A percentile compares a stretch with the other conserved stretches of the same genome.
These are phyloP conservation scores for Tetranychus piercei DNA, from an alignment of 2,888 invertebrate genomes.

Conservation along the genomic window DNA sequence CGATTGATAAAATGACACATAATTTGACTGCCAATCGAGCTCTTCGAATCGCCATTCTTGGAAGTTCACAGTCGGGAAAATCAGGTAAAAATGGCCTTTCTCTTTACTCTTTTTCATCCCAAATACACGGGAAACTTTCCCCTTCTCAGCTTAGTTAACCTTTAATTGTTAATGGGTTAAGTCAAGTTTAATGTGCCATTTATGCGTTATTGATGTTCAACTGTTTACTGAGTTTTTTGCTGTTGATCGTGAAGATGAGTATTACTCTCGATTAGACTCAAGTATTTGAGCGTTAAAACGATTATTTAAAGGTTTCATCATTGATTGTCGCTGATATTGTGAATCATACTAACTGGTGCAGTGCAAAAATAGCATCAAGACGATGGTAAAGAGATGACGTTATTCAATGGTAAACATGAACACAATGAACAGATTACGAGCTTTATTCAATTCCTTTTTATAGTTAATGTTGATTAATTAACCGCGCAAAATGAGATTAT, in stretches of 20 bases:
- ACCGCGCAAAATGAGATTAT: no score
- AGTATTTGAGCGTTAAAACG: no score
- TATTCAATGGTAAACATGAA: no score
- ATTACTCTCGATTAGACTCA: no score
- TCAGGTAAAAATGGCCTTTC: conserved; percentile 13
- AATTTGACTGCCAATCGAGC: conserved; percentile 9
- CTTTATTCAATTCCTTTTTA: no score
- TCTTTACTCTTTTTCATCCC: not conserved
- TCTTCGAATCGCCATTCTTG: conserved; percentile 14
- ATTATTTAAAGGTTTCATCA: no score
- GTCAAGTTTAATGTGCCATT: not conserved
- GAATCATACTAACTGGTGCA: no score
- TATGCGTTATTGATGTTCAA: not conserved
- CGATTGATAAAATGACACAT: not conserved
- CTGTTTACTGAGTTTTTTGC: not conserved
- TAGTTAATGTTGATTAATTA: no score
- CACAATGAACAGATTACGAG: no score
- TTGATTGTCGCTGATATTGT: no score
- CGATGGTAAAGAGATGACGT: no score
- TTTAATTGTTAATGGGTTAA: not conserved
- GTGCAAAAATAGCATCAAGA: no score
- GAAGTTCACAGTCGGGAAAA: conserved; percentile 18
- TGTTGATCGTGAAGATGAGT: not conserved
- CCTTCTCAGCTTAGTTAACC: not conserved
- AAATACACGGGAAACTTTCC: not conserved